Evolutionary conservation across 2,113 vertebrate genomes (phyloP), one percentile per base, ranked within the genome.

Genomic region (Ciconia stormi): DNA sequence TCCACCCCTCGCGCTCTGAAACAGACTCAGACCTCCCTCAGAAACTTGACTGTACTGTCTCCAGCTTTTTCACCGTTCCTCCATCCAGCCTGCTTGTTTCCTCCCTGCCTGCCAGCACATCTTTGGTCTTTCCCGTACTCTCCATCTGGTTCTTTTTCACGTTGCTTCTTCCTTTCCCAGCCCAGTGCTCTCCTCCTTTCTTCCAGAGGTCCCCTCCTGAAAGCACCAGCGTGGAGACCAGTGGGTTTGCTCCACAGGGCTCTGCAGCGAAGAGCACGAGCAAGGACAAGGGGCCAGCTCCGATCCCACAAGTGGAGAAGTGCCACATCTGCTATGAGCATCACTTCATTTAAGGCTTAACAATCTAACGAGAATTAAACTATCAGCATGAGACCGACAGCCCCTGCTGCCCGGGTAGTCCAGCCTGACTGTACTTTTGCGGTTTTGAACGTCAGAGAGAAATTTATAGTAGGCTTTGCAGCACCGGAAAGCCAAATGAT

Each of bases 261-360:
- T 92, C 80, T 82, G 47, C 79, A 42, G 23, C 2, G 0, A 87
- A 78, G 85, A 89, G 63, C 8, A 1, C 40, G 83, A 95, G 72
- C 83, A 72, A 93, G 93, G 81, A 94, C 47, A 20, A 93, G 92
- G 34, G 87, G 53, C 70, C 44, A 67, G 58, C 47, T 89, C 77
- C 5, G 3, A 52, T 82, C 84, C 91, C 82, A 55, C 1, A 11
- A 69, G 59, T 6, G 62, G 67, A 77, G 74, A 80, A 93, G 71
- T 65, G 59, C 34, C 71, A 76, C 90, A 94, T 70, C 93, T 93
- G 90, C 82, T 91, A 7, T 15, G 58, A 80, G 92, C 84, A 70
- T 80, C 93, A 90, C 92, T 87, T 96, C 87, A 77, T 94, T 96
- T 94, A 95, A 88, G 25, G 74, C 86, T 91, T 95, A 97, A 91